A percentile compares a stretch with the other conserved stretches of the same genome.
Conservation (phyloP, 2,113 vertebrate genomes). For the Tautogolabrus adspersus region DNA sequence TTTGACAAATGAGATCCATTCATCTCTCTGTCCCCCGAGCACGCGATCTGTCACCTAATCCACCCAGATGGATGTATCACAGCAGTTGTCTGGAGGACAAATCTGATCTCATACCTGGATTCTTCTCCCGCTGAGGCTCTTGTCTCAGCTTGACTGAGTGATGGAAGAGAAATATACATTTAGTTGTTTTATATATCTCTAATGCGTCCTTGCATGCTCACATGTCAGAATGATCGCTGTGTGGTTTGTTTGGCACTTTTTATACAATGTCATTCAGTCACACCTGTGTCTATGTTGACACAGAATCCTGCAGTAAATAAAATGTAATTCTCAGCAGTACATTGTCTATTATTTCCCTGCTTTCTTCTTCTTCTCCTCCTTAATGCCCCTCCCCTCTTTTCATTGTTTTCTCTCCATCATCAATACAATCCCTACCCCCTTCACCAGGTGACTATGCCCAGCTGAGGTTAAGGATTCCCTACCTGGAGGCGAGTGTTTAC, state of each 20-base stretch:
- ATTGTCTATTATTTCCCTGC: slow-evolving; percentile 10
- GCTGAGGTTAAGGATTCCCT: slow-evolving; percentile 89
- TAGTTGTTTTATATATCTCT: slow-evolving; percentile 35
- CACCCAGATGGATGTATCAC: slow-evolving; percentile 76
- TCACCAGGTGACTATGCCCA: slow-evolving; percentile 92
- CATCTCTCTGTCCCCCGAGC: slow-evolving; percentile 74
- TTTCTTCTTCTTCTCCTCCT: neutral
- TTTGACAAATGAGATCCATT: slow-evolving; percentile 81
- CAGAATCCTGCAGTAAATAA: slow-evolving; percentile 30
- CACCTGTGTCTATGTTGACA: slow-evolving; percentile 24
- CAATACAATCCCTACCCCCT: neutral
- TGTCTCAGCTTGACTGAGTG: slow-evolving; percentile 65
- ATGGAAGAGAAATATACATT: slow-evolving; percentile 65
- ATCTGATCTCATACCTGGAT: slow-evolving; percentile 77
- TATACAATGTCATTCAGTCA: slow-evolving; percentile 19
- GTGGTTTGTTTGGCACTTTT: slow-evolving; percentile 33
- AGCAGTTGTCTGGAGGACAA: slow-evolving; percentile 77
- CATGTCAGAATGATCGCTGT: slow-evolving; percentile 27
- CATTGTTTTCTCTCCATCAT: neutral
- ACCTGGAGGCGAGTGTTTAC: slow-evolving; percentile 92
- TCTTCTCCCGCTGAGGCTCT: slow-evolving; percentile 60
- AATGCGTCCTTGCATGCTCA: slow-evolving; percentile 13
- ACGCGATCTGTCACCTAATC: slow-evolving; percentile 73
- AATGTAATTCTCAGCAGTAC: slow-evolving; percentile 20
- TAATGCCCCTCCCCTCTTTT: neutral